A percentile compares a stretch with the other conserved stretches of the same genome.
phyloP scores from a whole-genome alignment of 1,140 invertebrate species.

The Drosophila subobscura region DNA sequence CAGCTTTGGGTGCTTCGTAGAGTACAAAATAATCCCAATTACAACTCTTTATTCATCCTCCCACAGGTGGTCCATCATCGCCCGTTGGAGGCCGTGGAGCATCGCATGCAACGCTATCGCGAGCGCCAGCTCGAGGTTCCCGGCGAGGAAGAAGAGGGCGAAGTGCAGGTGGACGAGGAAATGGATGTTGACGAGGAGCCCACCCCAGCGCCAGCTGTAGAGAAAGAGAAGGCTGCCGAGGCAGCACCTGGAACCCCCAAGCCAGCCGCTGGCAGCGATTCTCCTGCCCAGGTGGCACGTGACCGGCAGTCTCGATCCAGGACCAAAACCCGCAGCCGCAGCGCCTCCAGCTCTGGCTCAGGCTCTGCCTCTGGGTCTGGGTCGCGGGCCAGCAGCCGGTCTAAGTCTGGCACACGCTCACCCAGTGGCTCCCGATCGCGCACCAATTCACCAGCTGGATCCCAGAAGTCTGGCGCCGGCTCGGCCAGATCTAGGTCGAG shows the following conservation, averaged over 20 bases:
- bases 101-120: constrained; percentile 92
- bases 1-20: not conserved
- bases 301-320: constrained; percentile 78
- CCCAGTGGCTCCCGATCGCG: constrained; percentile 79
- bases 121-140: constrained; percentile 95
- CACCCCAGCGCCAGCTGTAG: constrained; percentile 72
- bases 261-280: constrained; percentile 78
- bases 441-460: constrained; percentile 53
- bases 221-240: constrained; percentile 74
- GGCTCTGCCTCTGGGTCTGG: constrained; percentile 81
- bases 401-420: constrained; percentile 78
- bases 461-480: constrained; percentile 77
- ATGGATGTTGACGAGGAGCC: constrained; percentile 89
- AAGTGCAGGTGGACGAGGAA: constrained; percentile 86
- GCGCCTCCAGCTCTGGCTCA: constrained; percentile 59
- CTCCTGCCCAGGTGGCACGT: constrained; percentile 82
- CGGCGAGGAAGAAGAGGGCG: constrained; percentile 91
- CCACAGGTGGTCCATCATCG: constrained; percentile 92
- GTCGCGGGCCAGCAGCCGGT: constrained; percentile 70
- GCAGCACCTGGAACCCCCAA: constrained; percentile 36
- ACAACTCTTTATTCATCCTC: not conserved
- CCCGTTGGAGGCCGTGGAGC: constrained; percentile 93
- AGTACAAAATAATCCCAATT: not conserved
- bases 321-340: constrained; percentile 66
- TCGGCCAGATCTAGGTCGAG: constrained; percentile 70